Base-by-base conservation (phyloP, 2,888 invertebrate genomes). In the Oxyscelio sp. region DNA sequence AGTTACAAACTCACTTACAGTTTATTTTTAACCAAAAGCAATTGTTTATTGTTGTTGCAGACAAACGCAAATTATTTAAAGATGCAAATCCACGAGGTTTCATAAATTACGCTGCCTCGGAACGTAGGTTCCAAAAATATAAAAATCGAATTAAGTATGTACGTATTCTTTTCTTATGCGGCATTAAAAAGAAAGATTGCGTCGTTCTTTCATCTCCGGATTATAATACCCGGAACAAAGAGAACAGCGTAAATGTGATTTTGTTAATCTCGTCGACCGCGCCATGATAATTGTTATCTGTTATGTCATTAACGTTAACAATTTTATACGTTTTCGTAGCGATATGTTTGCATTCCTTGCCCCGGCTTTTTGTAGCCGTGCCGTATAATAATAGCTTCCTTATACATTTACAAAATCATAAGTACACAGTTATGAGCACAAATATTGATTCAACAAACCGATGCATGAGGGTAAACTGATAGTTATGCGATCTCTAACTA, bases 291-390 rank as follows among this genome's bases (percentile, higher is more conserved):
- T 73, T 80, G 52, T 73, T 80, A 73, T 74, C 56, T 54, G 65
- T 70, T 70, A 75, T 58, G 63, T 52, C 48, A 63, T 81, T 74
- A 81, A 31, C 21, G 19, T 59, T 70, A 63, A 81, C 58, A 50
- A 66, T 58, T 73, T 74, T 61, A 52, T 68, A 31, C 34, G 4
- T n/a, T 50, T 17, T 15, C 21, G 19, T 27, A 1, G 21, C 8
- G 52, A 43, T 59, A 43, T 11, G 73, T 54, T 65, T 17, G 34
- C 13, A 13, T 43, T 8, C 21, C 21, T 11, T 6, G 24, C 4
- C 6, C 19, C 21, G 6, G n/a, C 24, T 54, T 45, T 78, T 61
- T 68, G 34, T 31, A 4, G 11, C 27, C 11, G 21, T 2, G 56
- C 31, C 22, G 40, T 66, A 27, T 66, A 66, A 52, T 59, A 43